Evolutionary conservation across 2,797 vertebrate genomes (phyloP), one percentile per base, ranked within the genome.

Genomic region (Ptychobarbus kaznakovi): DNA sequence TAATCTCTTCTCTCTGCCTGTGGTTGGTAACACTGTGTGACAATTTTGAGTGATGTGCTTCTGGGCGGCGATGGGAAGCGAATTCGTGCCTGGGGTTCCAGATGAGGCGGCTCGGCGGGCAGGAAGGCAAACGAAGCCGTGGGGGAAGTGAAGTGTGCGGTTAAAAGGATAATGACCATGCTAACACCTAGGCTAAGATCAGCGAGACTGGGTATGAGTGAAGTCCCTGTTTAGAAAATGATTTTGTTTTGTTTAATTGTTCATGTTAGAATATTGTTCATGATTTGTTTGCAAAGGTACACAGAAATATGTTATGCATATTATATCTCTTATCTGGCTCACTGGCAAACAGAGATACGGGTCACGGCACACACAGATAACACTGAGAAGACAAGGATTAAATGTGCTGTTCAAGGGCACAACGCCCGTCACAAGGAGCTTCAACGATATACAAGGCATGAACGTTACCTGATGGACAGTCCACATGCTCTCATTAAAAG

Each of bases 11-110:
- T 92, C 90, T 85, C 84, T 77, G 91, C 93, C 95, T 95, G 94
- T 94, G 90, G 91, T 87, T 92, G 93, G 92, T 94, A 95, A 95
- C 92, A 83, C 92, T 90, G 92, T 93, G 93, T 95, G 95, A 95
- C 94, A 96, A 94, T 88, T 87, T 90, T 95, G 95, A 95, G 89
- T 93, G 94, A 94, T 95, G 93, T 91, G 93, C 89, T 91, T 92
- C 92, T 90, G 89, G 90, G 89, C 51, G 89, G 91, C 81, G 89
- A 91, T 25, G 90, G 90, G 68, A 81, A 87, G 88, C 87, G 88
- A 78, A 89, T 78, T 82, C 89, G 87, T 87, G 89, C 56, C 79
- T 85, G 75, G 46, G 75, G 84, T 88, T 83, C 13, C 61, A 82
- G 81, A 88, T 86, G 83, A 87, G 86, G 58, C 4, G 42, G n/a